Evolutionary conservation across 1,140 invertebrate species (phyloP).

Genomic region (Bombus waltoni): DNA sequence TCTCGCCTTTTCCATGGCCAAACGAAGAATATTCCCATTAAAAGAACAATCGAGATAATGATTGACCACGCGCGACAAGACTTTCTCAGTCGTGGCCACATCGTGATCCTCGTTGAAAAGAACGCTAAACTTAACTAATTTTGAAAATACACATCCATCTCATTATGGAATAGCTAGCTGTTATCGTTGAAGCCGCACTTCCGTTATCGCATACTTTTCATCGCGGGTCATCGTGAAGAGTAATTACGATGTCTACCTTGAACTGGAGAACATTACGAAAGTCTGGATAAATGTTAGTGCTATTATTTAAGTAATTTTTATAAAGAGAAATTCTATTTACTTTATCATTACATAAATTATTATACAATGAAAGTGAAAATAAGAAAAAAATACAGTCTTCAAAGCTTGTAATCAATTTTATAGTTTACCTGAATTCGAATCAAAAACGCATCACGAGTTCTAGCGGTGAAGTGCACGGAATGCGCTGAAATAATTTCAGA

Average conservation of each 20-base stretch:
- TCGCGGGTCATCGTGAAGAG: constrained; percentile 58
- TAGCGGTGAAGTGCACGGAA: not conserved
- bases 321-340: not conserved
- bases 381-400: not conserved
- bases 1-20: constrained; percentile 70
- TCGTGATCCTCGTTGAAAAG: constrained; percentile 45
- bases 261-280: constrained; percentile 25
- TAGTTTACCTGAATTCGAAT: not conserved
- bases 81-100: constrained; percentile 76
- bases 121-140: constrained; percentile 20
- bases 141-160: constrained; percentile 40
- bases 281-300: not conserved
- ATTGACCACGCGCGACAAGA: constrained; percentile 68
- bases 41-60: constrained; percentile 50
- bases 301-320: not conserved
- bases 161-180: not conserved
- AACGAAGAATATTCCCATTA: constrained; percentile 67
- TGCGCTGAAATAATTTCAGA: not conserved
- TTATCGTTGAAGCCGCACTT: constrained; percentile 47
- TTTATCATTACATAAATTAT: not conserved
- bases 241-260: constrained; percentile 23
- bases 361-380: not conserved
- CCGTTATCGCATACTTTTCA: constrained; percentile 48
- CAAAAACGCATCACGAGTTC: not conserved
- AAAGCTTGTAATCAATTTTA: not conserved